Evolutionary conservation across 2,888 invertebrate genomes (phyloP).

Genomic region (Parelbella ahira): DNA sequence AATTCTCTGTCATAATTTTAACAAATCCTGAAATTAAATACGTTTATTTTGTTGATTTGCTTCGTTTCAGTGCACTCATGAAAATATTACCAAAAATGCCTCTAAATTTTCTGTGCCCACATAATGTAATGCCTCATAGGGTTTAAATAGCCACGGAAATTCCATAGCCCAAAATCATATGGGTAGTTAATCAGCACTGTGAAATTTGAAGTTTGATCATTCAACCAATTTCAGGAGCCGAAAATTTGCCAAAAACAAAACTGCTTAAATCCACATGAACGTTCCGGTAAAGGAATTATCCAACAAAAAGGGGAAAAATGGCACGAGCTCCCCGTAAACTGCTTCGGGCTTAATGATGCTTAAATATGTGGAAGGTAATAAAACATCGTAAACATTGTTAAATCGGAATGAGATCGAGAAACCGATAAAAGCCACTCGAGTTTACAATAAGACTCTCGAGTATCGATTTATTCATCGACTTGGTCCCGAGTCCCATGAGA

Average conservation of each 20-base stretch:
- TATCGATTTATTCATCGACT: conserved; percentile 26
- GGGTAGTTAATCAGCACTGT: too few species aligned
- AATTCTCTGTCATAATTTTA: too few species aligned
- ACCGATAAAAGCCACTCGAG: conserved; percentile 26
- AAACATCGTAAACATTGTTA: conserved; percentile 25
- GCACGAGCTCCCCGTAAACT: conserved; percentile 13
- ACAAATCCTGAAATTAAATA: too few species aligned
- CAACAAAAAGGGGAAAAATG: conserved; percentile 11
- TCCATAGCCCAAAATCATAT: too few species aligned
- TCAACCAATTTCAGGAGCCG: conserved; percentile 12
- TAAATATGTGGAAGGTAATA: conserved; percentile 25
- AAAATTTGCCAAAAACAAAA: conserved; percentile 20
- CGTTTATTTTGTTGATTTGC: too few species aligned
- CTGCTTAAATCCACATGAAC: conserved; percentile 23
- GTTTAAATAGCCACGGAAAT: too few species aligned
- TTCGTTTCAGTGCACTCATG: too few species aligned
- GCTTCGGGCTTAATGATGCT: conserved; percentile 22
- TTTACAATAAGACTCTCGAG: conserved; percentile 25
- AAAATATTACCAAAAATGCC: too few species aligned
- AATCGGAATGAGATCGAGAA: conserved; percentile 26
- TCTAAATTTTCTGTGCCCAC: too few species aligned
- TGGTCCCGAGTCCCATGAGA: conserved; percentile 20
- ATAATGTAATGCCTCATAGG: too few species aligned
- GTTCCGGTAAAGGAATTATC: conserved; percentile 19
- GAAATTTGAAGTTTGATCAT: conserved; percentile 12